Percentiles rank a stretch among this genome's conserved stretches.
These are phyloP conservation scores for Erpetoichthys calabaricus DNA, from an alignment of 2,797 vertebrate genomes.

Conservation along the genomic window DNA sequence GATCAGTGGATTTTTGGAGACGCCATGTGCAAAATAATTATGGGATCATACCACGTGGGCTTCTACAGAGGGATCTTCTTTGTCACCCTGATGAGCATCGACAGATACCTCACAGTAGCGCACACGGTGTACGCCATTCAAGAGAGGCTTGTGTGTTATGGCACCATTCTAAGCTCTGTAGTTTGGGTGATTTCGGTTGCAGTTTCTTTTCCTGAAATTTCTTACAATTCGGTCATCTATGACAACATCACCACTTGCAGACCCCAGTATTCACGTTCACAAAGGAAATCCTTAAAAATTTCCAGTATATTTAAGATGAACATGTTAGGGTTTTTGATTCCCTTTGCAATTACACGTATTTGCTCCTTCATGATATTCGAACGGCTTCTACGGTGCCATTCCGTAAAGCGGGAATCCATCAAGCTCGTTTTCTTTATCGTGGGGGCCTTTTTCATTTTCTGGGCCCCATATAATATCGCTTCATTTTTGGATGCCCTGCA, in stretches of 20 bases:
- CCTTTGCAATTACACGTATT: slow-evolving; percentile 56
- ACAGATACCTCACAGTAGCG: slow-evolving; percentile 78
- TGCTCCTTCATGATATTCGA: slow-evolving; percentile 69
- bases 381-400: slow-evolving; percentile 43
- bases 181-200: slow-evolving; percentile 57
- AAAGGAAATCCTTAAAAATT: slow-evolving; percentile 29
- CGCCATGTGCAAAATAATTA: slow-evolving; percentile 59
- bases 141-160: slow-evolving; percentile 53
- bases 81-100: slow-evolving; percentile 76
- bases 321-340: slow-evolving; percentile 58
- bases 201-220: slow-evolving; percentile 58
- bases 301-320: slow-evolving; percentile 66
- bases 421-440: slow-evolving; percentile 64
- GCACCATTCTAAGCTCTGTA: slow-evolving; percentile 43
- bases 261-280: slow-evolving; percentile 9
- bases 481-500: slow-evolving; percentile 54
- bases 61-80: slow-evolving; percentile 80
- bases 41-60: slow-evolving; percentile 57
- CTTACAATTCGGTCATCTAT: slow-evolving; percentile 33
- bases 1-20: slow-evolving; percentile 70
- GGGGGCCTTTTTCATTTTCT: slow-evolving; percentile 65
- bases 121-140: slow-evolving; percentile 61
- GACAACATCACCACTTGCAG: slow-evolving; percentile 31
- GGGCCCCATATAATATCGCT: slow-evolving; percentile 68
- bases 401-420: slow-evolving; percentile 62